A percentile compares a stretch with the other conserved stretches of the same genome.
These are phyloP conservation scores for Geopemphigus sp. DNA, from an alignment of 1,140 invertebrate species.

Conservation along the genomic window DNA sequence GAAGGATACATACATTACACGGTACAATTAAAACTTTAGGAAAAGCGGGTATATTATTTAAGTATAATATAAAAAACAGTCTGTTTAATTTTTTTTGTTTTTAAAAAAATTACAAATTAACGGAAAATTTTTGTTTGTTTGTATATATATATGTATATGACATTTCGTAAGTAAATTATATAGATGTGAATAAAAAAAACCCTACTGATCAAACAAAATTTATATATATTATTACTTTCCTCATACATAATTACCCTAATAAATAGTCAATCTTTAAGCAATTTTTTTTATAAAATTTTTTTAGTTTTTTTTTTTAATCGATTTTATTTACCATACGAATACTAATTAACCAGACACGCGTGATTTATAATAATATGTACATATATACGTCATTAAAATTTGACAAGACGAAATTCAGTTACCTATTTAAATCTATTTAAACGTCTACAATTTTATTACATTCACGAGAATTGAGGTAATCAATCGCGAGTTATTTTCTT, in stretches of 20 bases:
- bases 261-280: slow-evolving; percentile 48
- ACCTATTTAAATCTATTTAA: slow-evolving; percentile 42
- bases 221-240: slow-evolving; percentile 41
- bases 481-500: slow-evolving; percentile 39
- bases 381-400: slow-evolving; percentile 35
- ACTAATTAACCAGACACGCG: slow-evolving; percentile 44
- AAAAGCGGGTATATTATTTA: slow-evolving; percentile 25
- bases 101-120: slow-evolving; percentile 32
- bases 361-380: slow-evolving; percentile 46
- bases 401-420: slow-evolving; percentile 39
- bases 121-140: slow-evolving; percentile 17
- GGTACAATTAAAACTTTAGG: slow-evolving; percentile 25
- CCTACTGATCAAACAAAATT: slow-evolving; percentile 46
- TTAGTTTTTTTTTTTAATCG: slow-evolving; percentile 11
- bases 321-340: slow-evolving; percentile 38
- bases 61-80: slow-evolving; percentile 35
- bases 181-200: slow-evolving; percentile 41
- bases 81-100: slow-evolving; percentile 8
- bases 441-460: slow-evolving; percentile 39
- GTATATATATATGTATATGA: background rate
- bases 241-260: slow-evolving; percentile 46
- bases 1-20: slow-evolving; percentile 5
- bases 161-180: slow-evolving; percentile 1
- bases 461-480: slow-evolving; percentile 43
- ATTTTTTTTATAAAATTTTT: slow-evolving; percentile 20